These are phyloP conservation scores for Tetragonula carbonaria DNA, from an alignment of 2,888 invertebrate species.

Conservation along the genomic window DNA sequence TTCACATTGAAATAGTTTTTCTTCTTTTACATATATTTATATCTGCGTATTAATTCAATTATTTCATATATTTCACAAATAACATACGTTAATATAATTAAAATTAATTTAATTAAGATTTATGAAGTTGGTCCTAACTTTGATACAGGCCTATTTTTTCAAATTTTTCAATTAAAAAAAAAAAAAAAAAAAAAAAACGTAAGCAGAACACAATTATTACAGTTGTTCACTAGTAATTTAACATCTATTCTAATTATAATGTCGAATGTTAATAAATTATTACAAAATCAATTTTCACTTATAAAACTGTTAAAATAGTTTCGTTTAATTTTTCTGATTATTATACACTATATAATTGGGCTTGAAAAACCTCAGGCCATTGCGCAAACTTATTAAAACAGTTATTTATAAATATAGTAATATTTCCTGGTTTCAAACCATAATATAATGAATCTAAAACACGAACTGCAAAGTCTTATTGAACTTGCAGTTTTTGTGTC, in stretches of 20 bases:
- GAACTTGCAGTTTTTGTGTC: constrained; percentile 60
- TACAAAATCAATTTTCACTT: constrained; percentile 32
- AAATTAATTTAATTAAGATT: constrained; percentile 55
- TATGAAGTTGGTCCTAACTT: constrained; percentile 57
- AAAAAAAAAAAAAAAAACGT: background rate
- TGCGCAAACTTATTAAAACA: constrained; percentile 17
- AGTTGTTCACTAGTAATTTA: constrained; percentile 22
- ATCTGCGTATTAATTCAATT: constrained; percentile 69
- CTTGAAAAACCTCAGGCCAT: constrained; percentile 37
- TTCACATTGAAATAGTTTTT: constrained; percentile 71
- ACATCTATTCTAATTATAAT: constrained; percentile 17
- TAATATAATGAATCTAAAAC: constrained; percentile 33
- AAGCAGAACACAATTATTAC: constrained; percentile 29
- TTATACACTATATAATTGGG: constrained; percentile 47
- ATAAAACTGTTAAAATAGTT: constrained; percentile 49
- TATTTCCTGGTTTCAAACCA: constrained; percentile 20
- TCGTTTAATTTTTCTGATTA: constrained; percentile 44
- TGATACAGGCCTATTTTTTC: no score
- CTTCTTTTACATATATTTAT: constrained; percentile 57
- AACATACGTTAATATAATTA: constrained; percentile 48
- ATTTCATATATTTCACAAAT: constrained; percentile 68
- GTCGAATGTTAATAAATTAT: constrained; percentile 36
- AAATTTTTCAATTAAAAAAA: background rate
- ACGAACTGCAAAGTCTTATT: constrained; percentile 62
- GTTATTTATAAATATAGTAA: constrained; percentile 33